Conservation (phyloP, 2,797 vertebrate species). For the Steatocranus sp. region DNA sequence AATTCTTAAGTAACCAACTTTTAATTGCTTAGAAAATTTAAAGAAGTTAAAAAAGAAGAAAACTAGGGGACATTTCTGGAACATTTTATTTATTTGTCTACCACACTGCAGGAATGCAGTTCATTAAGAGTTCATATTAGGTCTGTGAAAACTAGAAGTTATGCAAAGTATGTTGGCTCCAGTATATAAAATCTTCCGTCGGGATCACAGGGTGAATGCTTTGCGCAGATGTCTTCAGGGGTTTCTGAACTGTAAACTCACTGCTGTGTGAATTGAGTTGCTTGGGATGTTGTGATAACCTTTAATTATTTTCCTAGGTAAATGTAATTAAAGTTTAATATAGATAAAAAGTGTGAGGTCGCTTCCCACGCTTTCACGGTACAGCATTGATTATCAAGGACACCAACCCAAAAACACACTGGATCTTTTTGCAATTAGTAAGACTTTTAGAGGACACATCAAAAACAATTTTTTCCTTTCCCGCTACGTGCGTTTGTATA, state of each 20-base stretch:
- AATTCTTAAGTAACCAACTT: not conserved
- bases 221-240: not conserved
- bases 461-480: not conserved
- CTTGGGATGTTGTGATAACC: not conserved
- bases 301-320: not conserved
- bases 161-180: not conserved
- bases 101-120: not conserved
- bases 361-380: not conserved
- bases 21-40: not conserved
- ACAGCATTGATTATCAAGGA: not conserved
- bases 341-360: not conserved
- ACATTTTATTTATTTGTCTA: not conserved
- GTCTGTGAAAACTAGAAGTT: not conserved
- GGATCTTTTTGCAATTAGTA: not conserved
- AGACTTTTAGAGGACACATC: not conserved
- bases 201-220: not conserved
- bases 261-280: not conserved
- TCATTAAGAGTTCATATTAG: not conserved
- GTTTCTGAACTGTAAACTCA: slow-evolving; percentile 30
- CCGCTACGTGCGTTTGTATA: accelerated
- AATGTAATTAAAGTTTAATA: not conserved
- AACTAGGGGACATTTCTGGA: not conserved
- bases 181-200: not conserved
- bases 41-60: not conserved
- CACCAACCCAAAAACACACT: not conserved